Evolutionary conservation across 2,113 vertebrate species (phyloP), one percentile per base, ranked within the genome.

Genomic region (Pimephales promelas): DNA sequence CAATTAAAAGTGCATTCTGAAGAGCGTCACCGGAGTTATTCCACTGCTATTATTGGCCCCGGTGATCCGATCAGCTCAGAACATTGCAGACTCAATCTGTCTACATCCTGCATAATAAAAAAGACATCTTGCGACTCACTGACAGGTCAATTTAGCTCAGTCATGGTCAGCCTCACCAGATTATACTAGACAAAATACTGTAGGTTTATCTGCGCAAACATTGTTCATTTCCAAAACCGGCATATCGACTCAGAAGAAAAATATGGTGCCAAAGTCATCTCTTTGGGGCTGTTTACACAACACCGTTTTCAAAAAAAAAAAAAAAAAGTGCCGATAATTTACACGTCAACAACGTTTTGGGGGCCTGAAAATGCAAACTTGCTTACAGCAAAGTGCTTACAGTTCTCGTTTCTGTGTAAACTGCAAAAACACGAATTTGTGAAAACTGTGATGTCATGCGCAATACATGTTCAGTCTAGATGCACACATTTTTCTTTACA

Each of bases 1-100:
- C 89, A 92, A 91, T 93, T 92, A 92, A 93, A 92, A 91, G 82
- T 83, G 89, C 86, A 89, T 94, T 91, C 79, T 89, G 54, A 90
- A 89, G 87, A 88, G 72, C 80, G 49, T 86, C 87, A 87, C 77
- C 61, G 36, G 80, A 87, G 70, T 62, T 88, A 88, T 91, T 93
- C 83, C 88, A 64, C 64, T 1, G 73, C 92, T 91, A 92, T 93
- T 92, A 92, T 93, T 93, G 92, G 89, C 90, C 86, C 40, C 5
- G 90, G 83, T 92, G 90, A 93, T 91, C 78, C 87, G 91, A 91
- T 93, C 88, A 92, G 82, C 86, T 57, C 56, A 71, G 86, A 79
- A 10, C 84, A 83, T 87, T 62, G 2, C 79, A 68, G 31, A 54
- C 64, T 81, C 79, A 81, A 70, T 70, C 79, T 81, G 47, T 47